phyloP scores from a whole-genome alignment of 2,113 vertebrate genomes.

The Ameiurus melas region DNA sequence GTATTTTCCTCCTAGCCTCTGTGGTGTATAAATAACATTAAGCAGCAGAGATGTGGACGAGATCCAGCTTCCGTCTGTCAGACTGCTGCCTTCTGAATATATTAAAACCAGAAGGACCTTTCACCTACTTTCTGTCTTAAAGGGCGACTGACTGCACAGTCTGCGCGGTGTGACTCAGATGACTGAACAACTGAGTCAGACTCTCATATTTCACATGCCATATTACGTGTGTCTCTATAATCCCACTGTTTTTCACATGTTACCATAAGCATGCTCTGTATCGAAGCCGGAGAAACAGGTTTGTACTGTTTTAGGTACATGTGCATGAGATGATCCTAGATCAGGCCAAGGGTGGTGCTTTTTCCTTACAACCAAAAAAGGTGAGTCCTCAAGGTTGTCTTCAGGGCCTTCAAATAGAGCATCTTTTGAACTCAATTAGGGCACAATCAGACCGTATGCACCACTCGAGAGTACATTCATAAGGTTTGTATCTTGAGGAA shows the following conservation, averaged over 20 bases:
- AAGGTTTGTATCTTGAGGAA: not conserved
- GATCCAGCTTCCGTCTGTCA: conserved; percentile 54
- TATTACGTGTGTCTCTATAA: not conserved
- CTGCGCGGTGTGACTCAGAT: not conserved
- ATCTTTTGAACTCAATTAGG: not conserved
- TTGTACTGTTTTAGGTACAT: not conserved
- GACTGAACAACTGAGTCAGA: conserved; percentile 5
- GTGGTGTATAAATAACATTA: conserved; percentile 60
- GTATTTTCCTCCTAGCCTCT: not conserved
- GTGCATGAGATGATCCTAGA: not conserved
- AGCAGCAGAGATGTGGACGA: conserved; percentile 51
- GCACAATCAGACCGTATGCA: not conserved
- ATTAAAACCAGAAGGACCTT: conserved; percentile 63
- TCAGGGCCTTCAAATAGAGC: not conserved
- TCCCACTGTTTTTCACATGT: not conserved
- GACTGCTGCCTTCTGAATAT: conserved; percentile 61
- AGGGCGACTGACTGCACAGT: conserved; percentile 10
- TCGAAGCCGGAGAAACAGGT: conserved; percentile 12
- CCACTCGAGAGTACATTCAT: not conserved
- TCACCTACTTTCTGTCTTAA: conserved; percentile 65
- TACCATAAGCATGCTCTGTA: too few relatives aligned
- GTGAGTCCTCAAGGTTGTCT: not conserved
- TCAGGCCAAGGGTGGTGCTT: not conserved
- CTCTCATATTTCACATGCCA: conserved; percentile 27
- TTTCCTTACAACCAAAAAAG: not conserved